Conservation (phyloP, 2,888 invertebrate species). For the Papilio gigon region DNA sequence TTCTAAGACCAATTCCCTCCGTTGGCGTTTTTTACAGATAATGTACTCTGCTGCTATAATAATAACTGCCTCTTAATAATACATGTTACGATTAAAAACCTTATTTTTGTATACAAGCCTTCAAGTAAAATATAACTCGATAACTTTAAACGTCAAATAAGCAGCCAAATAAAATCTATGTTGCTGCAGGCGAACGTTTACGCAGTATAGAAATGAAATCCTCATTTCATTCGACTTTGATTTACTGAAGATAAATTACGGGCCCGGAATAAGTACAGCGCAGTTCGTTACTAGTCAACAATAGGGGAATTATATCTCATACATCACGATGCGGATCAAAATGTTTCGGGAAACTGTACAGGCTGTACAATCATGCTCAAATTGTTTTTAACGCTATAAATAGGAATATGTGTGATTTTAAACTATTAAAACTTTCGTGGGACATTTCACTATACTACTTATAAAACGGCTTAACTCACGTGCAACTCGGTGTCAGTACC, state of each 20-base stretch:
- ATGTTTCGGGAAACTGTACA: not conserved
- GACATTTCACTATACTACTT: too few species aligned
- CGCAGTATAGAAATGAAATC: slow-evolving; percentile 33
- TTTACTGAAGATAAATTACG: slow-evolving; percentile 39
- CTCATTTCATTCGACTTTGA: slow-evolving; percentile 36
- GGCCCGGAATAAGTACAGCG: slow-evolving; percentile 22
- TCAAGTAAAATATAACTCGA: not conserved
- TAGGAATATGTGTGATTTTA: too few species aligned
- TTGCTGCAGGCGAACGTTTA: not conserved
- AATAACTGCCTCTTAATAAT: too few species aligned
- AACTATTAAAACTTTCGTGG: too few species aligned
- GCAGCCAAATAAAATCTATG: not conserved
- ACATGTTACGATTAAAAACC: too few species aligned
- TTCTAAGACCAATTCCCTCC: too few species aligned
- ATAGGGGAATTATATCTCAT: slow-evolving; percentile 15
- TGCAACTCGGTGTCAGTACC: too few species aligned
- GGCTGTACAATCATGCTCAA: not conserved
- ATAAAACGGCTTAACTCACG: too few species aligned
- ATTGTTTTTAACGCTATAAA: too few species aligned
- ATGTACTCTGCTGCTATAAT: too few species aligned
- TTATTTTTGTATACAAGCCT: too few species aligned
- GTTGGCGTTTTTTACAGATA: too few species aligned
- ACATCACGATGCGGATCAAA: slow-evolving; percentile 11
- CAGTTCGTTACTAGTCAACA: slow-evolving; percentile 24
- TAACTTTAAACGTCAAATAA: slow-evolving; percentile 6